Evolutionary conservation across 2,888 invertebrate species (phyloP).

Genomic region (Loripinus fragilis): DNA sequence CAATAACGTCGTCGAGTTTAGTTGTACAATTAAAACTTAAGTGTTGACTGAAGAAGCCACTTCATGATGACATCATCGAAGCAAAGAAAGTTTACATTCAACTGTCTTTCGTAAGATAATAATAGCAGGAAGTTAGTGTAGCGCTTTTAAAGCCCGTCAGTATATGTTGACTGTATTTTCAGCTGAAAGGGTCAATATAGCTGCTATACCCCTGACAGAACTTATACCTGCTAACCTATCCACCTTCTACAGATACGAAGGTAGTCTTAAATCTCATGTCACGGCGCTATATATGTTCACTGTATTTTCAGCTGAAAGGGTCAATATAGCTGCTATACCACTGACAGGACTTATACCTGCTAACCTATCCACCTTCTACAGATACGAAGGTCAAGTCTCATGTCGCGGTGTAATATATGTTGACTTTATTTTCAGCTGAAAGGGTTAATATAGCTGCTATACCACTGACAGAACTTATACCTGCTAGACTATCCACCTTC

Average conservation of each 20-base stretch:
- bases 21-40: too few relatives aligned
- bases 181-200: slow-evolving; percentile 19
- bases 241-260: slow-evolving; percentile 76
- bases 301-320: neutral
- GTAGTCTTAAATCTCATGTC: too few relatives aligned
- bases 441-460: slow-evolving; percentile 34
- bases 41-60: too few relatives aligned
- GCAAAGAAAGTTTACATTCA: too few relatives aligned
- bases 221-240: slow-evolving; percentile 65
- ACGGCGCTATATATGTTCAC: too few relatives aligned
- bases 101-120: too few relatives aligned
- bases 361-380: slow-evolving; percentile 70
- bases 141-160: too few relatives aligned
- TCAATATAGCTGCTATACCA: slow-evolving; percentile 45
- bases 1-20: too few relatives aligned
- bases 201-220: slow-evolving; percentile 50
- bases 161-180: too few relatives aligned
- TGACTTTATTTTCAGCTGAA: slow-evolving; percentile 3
- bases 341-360: slow-evolving; percentile 61
- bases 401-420: too few relatives aligned
- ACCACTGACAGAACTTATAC: slow-evolving; percentile 59
- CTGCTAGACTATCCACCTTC: slow-evolving; percentile 66
- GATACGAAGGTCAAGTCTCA: slow-evolving; percentile 78
- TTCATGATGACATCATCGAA: too few relatives aligned
- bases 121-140: too few relatives aligned